Conservation (phyloP, 2,113 vertebrate species). For the Colossoma macropomum region DNA sequence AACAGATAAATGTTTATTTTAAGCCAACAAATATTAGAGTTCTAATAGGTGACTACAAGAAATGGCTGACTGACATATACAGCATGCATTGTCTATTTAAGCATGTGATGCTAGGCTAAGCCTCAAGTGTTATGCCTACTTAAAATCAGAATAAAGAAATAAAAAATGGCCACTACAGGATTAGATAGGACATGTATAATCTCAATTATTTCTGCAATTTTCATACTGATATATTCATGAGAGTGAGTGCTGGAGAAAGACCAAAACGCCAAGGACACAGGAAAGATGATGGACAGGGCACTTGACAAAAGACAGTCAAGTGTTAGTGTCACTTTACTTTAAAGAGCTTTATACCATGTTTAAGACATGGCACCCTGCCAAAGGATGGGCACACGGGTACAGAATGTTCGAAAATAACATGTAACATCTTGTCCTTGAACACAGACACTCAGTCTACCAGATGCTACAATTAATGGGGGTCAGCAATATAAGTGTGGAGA, state of each 20-base stretch:
- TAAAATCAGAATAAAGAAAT: background rate
- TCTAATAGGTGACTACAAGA: background rate
- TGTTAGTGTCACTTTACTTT: slow-evolving; percentile 34
- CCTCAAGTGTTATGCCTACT: too few relatives aligned
- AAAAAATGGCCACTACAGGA: background rate
- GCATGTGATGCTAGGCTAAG: background rate
- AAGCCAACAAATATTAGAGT: background rate
- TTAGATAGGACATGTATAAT: background rate
- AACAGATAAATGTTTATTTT: background rate
- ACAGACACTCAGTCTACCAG: slow-evolving; percentile 11
- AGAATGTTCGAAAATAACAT: slow-evolving; percentile 32
- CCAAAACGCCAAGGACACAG: background rate
- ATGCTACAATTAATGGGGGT: background rate
- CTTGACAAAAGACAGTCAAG: slow-evolving; percentile 47
- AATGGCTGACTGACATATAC: background rate
- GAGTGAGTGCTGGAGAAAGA: background rate
- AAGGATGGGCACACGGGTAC: slow-evolving; percentile 15
- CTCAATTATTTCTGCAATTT: background rate
- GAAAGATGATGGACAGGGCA: background rate
- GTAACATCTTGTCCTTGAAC: slow-evolving; percentile 46
- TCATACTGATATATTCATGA: background rate
- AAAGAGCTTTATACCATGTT: slow-evolving; percentile 32
- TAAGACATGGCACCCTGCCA: slow-evolving; percentile 53
- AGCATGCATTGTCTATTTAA: background rate
- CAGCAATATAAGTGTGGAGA: background rate